Conservation (phyloP, 2,113 vertebrate genomes). For the Thomomys bottae region DNA sequence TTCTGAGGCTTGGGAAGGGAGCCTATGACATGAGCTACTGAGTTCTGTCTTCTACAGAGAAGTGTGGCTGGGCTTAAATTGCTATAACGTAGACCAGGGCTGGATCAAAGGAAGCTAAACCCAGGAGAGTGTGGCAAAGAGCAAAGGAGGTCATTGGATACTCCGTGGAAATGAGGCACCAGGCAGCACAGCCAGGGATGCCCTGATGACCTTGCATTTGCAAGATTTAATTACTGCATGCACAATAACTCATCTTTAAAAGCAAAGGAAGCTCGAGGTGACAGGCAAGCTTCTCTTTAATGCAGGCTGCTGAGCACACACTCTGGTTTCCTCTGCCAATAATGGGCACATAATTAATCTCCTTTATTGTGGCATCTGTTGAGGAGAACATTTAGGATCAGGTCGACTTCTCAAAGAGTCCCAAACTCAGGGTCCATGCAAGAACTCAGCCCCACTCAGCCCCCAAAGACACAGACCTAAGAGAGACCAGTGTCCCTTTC, state of each 20-base stretch:
- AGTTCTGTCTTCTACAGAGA: background rate
- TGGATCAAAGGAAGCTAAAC: background rate
- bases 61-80: background rate
- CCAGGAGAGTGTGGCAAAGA: background rate
- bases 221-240: constrained; percentile 59
- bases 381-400: background rate
- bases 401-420: background rate
- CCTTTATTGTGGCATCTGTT: constrained; percentile 1
- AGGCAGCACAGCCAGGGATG: background rate
- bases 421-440: background rate
- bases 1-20: too few species aligned
- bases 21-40: too few species aligned
- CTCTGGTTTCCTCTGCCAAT: constrained; percentile 39
- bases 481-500: background rate
- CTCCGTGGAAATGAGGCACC: background rate
- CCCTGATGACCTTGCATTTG: background rate
- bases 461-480: background rate
- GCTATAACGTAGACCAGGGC: background rate
- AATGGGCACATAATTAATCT: constrained; percentile 58
- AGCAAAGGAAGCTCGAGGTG: constrained; percentile 67
- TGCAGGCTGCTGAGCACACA: constrained; percentile 60
- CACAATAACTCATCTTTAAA: constrained; percentile 60
- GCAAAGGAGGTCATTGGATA: background rate
- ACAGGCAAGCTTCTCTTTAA: constrained; percentile 56
- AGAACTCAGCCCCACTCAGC: background rate